Conservation (phyloP, 2,113 vertebrate genomes). For the Syngnathus scovelli region DNA sequence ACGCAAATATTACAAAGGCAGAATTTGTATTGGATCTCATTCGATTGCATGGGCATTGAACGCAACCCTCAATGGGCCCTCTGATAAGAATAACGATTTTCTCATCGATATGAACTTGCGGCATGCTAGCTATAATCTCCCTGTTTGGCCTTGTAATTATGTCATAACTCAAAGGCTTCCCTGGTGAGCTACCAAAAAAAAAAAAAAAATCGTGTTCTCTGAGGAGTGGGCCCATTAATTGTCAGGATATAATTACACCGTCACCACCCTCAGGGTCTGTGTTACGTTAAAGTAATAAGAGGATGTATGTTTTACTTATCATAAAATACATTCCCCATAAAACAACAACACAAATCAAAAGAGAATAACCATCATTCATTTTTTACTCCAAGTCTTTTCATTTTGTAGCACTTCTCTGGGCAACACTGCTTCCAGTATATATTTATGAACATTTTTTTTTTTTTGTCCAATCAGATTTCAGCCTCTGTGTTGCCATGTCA, state of each 20-base stretch:
- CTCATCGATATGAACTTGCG: conserved; percentile 33
- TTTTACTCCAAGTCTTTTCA: too few relatives aligned
- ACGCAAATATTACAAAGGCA: background rate
- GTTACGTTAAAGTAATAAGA: conserved; percentile 61
- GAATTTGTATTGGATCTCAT: background rate
- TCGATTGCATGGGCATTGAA: background rate
- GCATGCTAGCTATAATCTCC: conserved; percentile 55
- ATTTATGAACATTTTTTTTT: conserved; percentile 29
- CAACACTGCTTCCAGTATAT: conserved; percentile 45
- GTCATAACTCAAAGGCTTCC: conserved; percentile 62
- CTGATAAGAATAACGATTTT: conserved; percentile 30
- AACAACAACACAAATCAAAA: background rate
- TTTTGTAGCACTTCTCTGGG: too few relatives aligned
- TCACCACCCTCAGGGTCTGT: conserved; percentile 55
- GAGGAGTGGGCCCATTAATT: conserved; percentile 59
- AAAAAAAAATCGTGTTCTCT: conserved; percentile 46
- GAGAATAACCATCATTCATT: too few relatives aligned
- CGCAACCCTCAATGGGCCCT: conserved; percentile 8
- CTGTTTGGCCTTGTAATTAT: conserved; percentile 66
- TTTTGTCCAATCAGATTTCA: background rate
- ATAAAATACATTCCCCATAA: background rate
- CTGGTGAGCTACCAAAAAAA: conserved; percentile 25
- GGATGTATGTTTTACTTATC: conserved; percentile 5
- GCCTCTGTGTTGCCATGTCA: background rate
- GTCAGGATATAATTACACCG: conserved; percentile 64